Evolutionary conservation across 2,797 vertebrate genomes (phyloP), one percentile per base, ranked within the genome.

Genomic region (Leptatherina wallacei): DNA sequence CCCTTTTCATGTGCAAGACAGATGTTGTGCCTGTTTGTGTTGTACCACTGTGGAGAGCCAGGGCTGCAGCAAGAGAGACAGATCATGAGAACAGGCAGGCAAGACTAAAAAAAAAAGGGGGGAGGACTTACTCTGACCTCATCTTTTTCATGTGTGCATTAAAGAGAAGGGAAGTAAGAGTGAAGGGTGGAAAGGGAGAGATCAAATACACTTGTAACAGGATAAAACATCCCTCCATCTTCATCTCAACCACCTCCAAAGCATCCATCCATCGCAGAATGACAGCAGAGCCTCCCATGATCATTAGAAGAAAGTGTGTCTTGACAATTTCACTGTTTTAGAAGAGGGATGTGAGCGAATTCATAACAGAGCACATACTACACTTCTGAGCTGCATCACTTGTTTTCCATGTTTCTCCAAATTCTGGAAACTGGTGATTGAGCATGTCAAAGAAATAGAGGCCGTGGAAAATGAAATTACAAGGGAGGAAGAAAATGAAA

Each of bases 1-100:
- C 12, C 40, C 58, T 84, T 80, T 91, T 92, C 87, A 93, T 89
- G 84, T 94, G 93, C 52, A 32, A 78, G 82, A 76, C 91, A 94
- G 92, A 94, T 93, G 93, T 91, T 88, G 71, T n/a, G 59, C 74
- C 74, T 87, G 83, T 82, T 70, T 3, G 73, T 68, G 78, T 60
- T 61, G 73, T 61, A 76, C 71, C 47, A 71, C 60, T 81, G 65
- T 59, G 36, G 65, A 70, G 38, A 82, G 76, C 73, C 80, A 81
- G 77, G 75, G 77, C 62, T 6, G 47, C 75, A 82, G 84, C n/a
- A 69, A 75, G 62, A 47, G 63, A 78, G 84, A 77, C 54, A 67
- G 75, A 73, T 75, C 57, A 69, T 66, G 81, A 65, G 79, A 63
- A 60, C 52, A 54, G 51, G 44, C 49, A 18, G 36, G n/a, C 20